phyloP scores from a whole-genome alignment of 1,140 invertebrate genomes.

The Brachionus koreanus region DNA sequence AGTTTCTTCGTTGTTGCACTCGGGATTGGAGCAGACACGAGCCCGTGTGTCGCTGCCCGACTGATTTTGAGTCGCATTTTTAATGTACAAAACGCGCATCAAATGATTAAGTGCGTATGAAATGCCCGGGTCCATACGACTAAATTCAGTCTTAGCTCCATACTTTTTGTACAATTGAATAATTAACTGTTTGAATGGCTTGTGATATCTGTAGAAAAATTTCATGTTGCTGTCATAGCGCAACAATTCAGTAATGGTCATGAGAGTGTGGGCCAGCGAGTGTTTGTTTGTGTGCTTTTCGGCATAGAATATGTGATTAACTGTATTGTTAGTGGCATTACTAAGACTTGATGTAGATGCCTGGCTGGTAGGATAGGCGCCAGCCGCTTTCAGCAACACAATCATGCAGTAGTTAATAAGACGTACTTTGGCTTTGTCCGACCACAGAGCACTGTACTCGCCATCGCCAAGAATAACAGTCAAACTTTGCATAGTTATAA shows the following conservation, averaged over 20 bases:
- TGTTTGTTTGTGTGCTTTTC: conserved; percentile 16
- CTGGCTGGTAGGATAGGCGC: neutral
- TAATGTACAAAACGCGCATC: conserved; percentile 32
- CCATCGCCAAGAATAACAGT: neutral
- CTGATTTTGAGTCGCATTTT: neutral
- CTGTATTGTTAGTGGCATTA: neutral
- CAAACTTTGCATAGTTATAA: conserved; percentile 23
- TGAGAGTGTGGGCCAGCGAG: neutral
- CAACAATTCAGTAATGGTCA: conserved; percentile 27
- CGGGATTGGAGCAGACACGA: neutral
- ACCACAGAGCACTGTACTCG: neutral
- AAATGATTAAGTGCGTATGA: conserved; percentile 9
- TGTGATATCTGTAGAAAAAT: conserved; percentile 29
- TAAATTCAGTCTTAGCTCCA: neutral
- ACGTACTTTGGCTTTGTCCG: conserved; percentile 8
- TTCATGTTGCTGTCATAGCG: conserved; percentile 34
- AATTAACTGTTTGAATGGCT: conserved; percentile 26
- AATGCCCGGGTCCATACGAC: conserved; percentile 3
- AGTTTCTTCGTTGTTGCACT: conserved; percentile 30
- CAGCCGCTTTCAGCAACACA: neutral
- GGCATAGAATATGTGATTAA: conserved; percentile 40
- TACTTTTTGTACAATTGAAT: conserved; percentile 41
- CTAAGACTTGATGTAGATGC: neutral
- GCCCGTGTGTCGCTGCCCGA: neutral
- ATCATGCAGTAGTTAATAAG: conserved; percentile 28